Percentiles rank a stretch among this genome's conserved stretches.
Evolutionary conservation across 1,140 invertebrate genomes (phyloP).

Genomic region (Bombus sylvicola): DNA sequence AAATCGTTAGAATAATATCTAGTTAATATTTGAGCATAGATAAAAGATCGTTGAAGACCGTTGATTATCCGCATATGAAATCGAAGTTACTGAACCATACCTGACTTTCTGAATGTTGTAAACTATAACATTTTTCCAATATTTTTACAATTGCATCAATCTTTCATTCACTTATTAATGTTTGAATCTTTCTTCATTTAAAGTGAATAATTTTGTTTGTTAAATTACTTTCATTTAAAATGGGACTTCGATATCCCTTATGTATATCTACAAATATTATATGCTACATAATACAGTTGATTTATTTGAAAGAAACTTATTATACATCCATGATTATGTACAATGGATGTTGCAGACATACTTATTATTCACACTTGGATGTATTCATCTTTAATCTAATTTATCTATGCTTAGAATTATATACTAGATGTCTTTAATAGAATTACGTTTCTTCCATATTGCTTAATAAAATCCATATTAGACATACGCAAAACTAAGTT

Average conservation of each 20-base stretch:
- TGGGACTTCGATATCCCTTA: slow-evolving; percentile 20
- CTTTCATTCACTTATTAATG: slow-evolving; percentile 19
- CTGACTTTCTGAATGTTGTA: slow-evolving; percentile 27
- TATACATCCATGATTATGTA: slow-evolving; percentile 21
- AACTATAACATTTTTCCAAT: slow-evolving; percentile 6
- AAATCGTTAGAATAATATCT: not conserved
- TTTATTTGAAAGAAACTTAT: slow-evolving; percentile 32
- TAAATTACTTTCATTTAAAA: slow-evolving; percentile 56
- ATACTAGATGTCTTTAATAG: slow-evolving; percentile 12
- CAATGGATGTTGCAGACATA: slow-evolving; percentile 8
- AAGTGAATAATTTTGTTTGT: slow-evolving; percentile 49
- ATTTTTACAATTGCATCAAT: slow-evolving; percentile 40
- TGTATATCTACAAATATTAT: slow-evolving; percentile 44
- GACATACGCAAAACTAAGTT: slow-evolving; percentile 27
- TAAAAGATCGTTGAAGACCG: slow-evolving; percentile 36
- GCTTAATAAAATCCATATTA: slow-evolving; percentile 25
- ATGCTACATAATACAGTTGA: slow-evolving; percentile 36
- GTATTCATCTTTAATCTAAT: slow-evolving; percentile 14
- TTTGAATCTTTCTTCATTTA: not conserved
- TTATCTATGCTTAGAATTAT: slow-evolving; percentile 3
- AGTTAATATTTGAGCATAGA: slow-evolving; percentile 26
- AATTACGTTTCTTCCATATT: not conserved
- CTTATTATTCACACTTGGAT: slow-evolving; percentile 28
- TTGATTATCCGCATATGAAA: slow-evolving; percentile 31
- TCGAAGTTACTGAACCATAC: slow-evolving; percentile 18